phyloP scores from a whole-genome alignment of 2,113 vertebrate species.

The Muntiacus reevesi region DNA sequence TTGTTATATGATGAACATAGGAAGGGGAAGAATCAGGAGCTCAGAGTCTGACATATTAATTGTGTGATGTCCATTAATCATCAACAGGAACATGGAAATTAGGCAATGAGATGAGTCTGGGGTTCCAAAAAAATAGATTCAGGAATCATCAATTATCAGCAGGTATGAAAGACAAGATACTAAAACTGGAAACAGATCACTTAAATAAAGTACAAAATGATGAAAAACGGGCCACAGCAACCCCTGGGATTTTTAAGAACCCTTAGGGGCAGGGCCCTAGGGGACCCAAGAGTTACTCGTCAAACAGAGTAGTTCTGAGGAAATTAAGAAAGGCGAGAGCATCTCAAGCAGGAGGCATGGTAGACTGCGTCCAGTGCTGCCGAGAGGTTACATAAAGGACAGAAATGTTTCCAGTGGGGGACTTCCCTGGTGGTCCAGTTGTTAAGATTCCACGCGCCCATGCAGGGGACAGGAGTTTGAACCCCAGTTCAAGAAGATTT shows the following conservation, averaged over 20 bases:
- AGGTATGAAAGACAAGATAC: neutral
- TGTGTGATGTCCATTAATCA: neutral
- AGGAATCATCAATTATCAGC: neutral
- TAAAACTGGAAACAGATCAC: neutral
- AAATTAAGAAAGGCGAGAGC: neutral
- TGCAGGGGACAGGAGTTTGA: neutral
- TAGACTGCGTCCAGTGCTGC: rapidly evolving
- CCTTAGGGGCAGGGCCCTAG: neutral
- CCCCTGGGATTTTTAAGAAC: neutral
- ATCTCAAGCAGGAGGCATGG: neutral
- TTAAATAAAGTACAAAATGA: neutral
- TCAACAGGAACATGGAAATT: neutral
- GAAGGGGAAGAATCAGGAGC: neutral
- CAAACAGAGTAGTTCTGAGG: neutral
- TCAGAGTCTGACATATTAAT: neutral
- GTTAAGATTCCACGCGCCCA: neutral
- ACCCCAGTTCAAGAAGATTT: neutral
- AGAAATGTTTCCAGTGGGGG: neutral
- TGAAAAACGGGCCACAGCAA: neutral
- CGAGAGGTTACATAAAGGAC: neutral
- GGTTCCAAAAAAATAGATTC: neutral
- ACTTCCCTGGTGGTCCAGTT: neutral
- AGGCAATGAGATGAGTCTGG: neutral
- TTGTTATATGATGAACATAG: neutral
- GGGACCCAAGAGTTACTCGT: neutral